A percentile compares a stretch with the other conserved stretches of the same genome.
These are phyloP conservation scores for Ornithoptera alexandrae DNA, from an alignment of 2,888 invertebrate genomes.

Conservation along the genomic window DNA sequence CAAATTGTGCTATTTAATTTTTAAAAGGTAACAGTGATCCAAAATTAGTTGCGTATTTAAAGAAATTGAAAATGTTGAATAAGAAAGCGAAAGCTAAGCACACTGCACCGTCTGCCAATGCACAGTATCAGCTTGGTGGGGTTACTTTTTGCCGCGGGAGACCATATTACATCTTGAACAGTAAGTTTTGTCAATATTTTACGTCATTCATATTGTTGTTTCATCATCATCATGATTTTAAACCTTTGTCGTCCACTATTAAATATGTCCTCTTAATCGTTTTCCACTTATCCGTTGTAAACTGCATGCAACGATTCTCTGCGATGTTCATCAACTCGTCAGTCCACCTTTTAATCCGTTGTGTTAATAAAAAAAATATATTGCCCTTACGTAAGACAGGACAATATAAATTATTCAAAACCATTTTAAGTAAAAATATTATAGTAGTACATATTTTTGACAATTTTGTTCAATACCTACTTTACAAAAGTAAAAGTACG, in stretches of 20 bases:
- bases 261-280: too few relatives aligned
- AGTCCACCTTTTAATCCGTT: too few relatives aligned
- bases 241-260: not conserved
- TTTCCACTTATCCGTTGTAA: too few relatives aligned
- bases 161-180: conserved; percentile 53
- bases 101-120: conserved; percentile 50
- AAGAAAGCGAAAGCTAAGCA: conserved; percentile 49
- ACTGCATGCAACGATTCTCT: too few relatives aligned
- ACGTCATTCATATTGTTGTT: not conserved
- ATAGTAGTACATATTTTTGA: too few relatives aligned
- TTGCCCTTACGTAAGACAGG: too few relatives aligned
- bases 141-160: conserved; percentile 50
- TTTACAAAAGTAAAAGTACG: too few relatives aligned
- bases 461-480: too few relatives aligned
- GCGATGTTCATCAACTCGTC: too few relatives aligned
- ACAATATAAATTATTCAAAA: too few relatives aligned
- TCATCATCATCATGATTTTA: not conserved
- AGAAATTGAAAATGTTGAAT: conserved; percentile 59
- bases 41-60: conserved; percentile 52
- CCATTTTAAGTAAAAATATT: too few relatives aligned
- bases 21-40: conserved; percentile 59
- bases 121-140: conserved; percentile 53
- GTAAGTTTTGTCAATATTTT: conserved; percentile 40
- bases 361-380: too few relatives aligned
- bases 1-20: not conserved